A percentile compares a stretch with the other conserved stretches of the same genome.
Evolutionary conservation across 2,797 vertebrate genomes (phyloP).

Genomic region (Centropyge bicolor): DNA sequence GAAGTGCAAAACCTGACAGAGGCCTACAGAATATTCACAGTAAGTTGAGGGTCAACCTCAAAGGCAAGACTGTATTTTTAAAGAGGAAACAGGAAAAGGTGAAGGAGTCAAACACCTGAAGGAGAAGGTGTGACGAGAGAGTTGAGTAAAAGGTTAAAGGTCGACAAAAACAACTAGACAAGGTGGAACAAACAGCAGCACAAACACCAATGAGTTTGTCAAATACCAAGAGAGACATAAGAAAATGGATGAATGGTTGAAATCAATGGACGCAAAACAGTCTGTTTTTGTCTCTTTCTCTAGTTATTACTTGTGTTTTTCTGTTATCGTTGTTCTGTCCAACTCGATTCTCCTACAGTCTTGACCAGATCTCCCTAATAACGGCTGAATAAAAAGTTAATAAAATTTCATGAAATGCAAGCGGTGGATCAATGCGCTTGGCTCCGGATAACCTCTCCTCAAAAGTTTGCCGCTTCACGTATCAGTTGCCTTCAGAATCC

Average conservation of each 20-base stretch:
- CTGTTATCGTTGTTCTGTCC: constrained; percentile 29
- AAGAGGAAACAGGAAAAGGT: background rate
- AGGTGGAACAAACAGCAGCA: background rate
- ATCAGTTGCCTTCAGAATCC: constrained; percentile 64
- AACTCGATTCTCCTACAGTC: constrained; percentile 25
- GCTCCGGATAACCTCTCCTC: constrained; percentile 25
- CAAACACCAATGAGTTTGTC: constrained; percentile 1
- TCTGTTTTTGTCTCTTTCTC: background rate
- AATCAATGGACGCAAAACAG: constrained; percentile 39
- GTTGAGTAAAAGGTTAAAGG: constrained; percentile 41
- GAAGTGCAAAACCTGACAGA: background rate
- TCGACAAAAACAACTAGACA: constrained; percentile 16
- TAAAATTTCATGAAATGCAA: constrained; percentile 19
- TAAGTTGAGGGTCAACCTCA: background rate
- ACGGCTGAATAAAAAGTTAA: constrained; percentile 30
- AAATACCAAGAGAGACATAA: constrained; percentile 23
- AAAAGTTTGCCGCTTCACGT: constrained; percentile 59
- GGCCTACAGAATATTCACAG: background rate
- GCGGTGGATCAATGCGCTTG: constrained; percentile 58
- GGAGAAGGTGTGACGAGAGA: background rate
- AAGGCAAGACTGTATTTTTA: background rate
- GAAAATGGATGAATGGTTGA: background rate
- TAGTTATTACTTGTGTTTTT: constrained; percentile 14
- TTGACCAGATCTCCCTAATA: constrained; percentile 20
- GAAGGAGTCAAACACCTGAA: background rate